phyloP scores from a whole-genome alignment of 2,797 vertebrate genomes.

The Acomys russatus region DNA sequence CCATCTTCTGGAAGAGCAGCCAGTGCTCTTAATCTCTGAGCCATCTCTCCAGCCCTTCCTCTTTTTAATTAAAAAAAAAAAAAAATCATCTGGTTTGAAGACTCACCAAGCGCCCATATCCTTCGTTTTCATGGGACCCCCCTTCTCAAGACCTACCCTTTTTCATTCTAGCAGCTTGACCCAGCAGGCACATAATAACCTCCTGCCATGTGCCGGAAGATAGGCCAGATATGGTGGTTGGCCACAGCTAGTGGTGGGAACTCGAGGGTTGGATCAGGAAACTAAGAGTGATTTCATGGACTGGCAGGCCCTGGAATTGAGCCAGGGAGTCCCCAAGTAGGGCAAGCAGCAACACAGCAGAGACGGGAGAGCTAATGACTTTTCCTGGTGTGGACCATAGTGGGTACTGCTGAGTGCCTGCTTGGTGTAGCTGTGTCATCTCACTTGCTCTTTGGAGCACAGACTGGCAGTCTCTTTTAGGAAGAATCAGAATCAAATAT shows the following conservation, averaged over 20 bases:
- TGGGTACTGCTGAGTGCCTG: background rate
- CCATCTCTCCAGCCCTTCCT: background rate
- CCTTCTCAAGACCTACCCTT: constrained; percentile 30
- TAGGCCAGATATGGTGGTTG: background rate
- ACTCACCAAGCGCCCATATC: background rate
- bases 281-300: background rate
- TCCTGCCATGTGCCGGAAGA: background rate
- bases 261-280: background rate
- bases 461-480: background rate
- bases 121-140: constrained; percentile 32
- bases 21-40: background rate
- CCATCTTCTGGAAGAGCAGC: background rate
- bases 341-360: background rate
- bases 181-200: background rate
- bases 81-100: background rate
- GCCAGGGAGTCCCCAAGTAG: background rate
- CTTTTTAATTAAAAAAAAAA: constrained; percentile 55
- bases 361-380: background rate
- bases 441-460: background rate
- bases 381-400: fast-evolving
- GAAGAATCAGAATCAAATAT: background rate
- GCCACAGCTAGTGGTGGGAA: background rate
- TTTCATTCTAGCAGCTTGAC: background rate
- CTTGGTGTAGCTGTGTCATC: too few relatives aligned
- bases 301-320: background rate